These are phyloP conservation scores for Labia minor DNA, from an alignment of 2,888 invertebrate species.

Conservation along the genomic window DNA sequence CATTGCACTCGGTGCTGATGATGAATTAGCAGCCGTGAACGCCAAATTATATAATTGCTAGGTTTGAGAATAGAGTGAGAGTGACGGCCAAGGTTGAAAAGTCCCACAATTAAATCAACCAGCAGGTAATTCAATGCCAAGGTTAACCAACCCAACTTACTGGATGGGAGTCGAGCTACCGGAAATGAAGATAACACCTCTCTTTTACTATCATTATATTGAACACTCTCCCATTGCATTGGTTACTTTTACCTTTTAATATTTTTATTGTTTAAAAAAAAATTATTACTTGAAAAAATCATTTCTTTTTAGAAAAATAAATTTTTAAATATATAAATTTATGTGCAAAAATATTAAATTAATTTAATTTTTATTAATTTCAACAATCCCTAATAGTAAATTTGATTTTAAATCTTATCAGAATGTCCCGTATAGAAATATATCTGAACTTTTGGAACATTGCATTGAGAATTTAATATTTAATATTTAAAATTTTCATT, in stretches of 20 bases:
- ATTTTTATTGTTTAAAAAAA: no score
- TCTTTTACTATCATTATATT: not conserved
- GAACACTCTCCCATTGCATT: not conserved
- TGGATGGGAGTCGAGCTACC: not conserved
- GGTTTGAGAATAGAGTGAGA: slow-evolving; percentile 3
- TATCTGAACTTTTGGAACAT: no score
- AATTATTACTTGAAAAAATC: no score
- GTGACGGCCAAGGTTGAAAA: slow-evolving; percentile 1
- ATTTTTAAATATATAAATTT: no score
- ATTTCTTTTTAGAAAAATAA: no score
- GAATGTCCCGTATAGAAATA: no score
- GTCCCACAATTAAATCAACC: not conserved
- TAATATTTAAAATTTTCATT: no score
- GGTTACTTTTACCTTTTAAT: not conserved
- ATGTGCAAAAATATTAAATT: no score
- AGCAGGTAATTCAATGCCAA: slow-evolving; percentile 6
- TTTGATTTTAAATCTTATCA: no score
- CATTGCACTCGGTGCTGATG: not conserved
- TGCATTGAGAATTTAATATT: no score
- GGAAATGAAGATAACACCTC: not conserved
- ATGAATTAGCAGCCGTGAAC: not conserved
- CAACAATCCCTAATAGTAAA: no score
- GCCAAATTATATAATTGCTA: slow-evolving; percentile 7
- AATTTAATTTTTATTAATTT: no score
- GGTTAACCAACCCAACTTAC: not conserved